Evolutionary conservation across 2,797 vertebrate genomes (phyloP).

Genomic region (Pipistrellus nathusii): DNA sequence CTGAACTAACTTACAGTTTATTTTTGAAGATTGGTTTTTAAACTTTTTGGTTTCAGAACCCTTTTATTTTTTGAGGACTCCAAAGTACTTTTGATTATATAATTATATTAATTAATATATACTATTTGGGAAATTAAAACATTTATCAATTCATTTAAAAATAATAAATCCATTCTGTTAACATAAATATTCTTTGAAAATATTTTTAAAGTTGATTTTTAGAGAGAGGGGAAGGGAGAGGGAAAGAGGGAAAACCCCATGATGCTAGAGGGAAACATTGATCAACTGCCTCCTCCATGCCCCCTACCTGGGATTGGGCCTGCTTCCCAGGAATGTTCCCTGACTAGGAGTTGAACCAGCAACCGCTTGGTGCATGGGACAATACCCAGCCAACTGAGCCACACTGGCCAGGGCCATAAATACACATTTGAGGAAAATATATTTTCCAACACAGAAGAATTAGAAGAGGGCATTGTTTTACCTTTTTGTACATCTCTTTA

Average conservation of each 20-base stretch:
- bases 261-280: neutral
- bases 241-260: neutral
- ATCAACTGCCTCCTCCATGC: neutral
- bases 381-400: neutral
- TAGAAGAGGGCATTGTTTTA: conserved; percentile 15
- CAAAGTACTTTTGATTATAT: conserved; percentile 36
- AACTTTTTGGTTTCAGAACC: neutral
- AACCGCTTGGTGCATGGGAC: neutral
- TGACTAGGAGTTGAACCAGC: neutral
- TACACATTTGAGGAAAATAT: conserved; percentile 47
- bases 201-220: neutral
- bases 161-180: neutral
- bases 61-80: conserved; percentile 47
- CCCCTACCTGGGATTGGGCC: neutral
- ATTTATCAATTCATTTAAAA: conserved; percentile 27
- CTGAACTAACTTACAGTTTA: conserved; percentile 31
- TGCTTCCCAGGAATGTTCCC: neutral
- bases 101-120: conserved; percentile 46
- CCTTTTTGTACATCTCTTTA: conserved; percentile 16
- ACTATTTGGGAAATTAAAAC: conserved; percentile 38
- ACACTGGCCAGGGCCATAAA: neutral
- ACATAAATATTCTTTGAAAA: neutral
- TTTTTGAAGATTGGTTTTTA: conserved; percentile 55
- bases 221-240: neutral
- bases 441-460: conserved; percentile 32